Evolutionary conservation across 2,113 vertebrate species (phyloP).

Genomic region (Phrynosoma blainvillii): DNA sequence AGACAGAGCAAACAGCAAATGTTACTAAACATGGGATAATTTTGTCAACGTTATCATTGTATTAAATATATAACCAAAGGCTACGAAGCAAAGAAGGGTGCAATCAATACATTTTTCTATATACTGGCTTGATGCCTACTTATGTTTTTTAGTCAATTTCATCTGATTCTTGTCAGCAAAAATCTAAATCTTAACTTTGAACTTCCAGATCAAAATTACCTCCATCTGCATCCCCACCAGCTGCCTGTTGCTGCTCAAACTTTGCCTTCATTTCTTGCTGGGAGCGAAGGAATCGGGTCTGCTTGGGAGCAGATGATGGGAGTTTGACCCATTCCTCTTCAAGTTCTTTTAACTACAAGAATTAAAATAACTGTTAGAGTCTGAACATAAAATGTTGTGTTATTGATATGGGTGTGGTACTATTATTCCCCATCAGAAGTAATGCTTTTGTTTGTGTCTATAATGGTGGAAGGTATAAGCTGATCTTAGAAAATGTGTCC

Average conservation of each 20-base stretch:
- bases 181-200: rapidly evolving
- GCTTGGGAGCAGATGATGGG: conserved; percentile 85
- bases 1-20: conserved; percentile 20
- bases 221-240: conserved; percentile 86
- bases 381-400: neutral
- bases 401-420: rapidly evolving
- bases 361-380: neutral
- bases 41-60: neutral
- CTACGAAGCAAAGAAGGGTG: neutral
- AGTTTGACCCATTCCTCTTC: conserved; percentile 98
- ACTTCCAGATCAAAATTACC: conserved; percentile 72
- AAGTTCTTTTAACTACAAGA: conserved; percentile 90
- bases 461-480: neutral
- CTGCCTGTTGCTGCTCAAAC: conserved; percentile 91
- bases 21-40: conserved; percentile 2
- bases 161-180: neutral
- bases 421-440: neutral
- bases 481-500: neutral
- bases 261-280: conserved; percentile 96
- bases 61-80: neutral
- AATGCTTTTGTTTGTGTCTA: neutral
- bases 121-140: neutral
- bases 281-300: conserved; percentile 92
- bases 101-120: neutral
- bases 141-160: neutral